Base-by-base conservation (phyloP, 2,888 invertebrate genomes). In the Volucella inanis region DNA sequence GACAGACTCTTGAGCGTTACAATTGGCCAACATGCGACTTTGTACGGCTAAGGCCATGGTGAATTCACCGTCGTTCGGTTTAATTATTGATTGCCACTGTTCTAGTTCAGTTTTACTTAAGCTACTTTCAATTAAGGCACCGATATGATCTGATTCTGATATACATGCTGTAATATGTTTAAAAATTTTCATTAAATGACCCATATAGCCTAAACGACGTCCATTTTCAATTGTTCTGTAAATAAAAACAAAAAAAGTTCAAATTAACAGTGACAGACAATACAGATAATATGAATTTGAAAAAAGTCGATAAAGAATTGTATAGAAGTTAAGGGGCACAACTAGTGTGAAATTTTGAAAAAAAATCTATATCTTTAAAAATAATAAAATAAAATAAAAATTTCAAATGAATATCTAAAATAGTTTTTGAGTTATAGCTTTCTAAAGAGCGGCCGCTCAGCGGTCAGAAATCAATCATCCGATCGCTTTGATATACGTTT, bases 191-290 rank as follows among this genome's bases (percentile, higher is more conserved):
- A 94, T 94, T 89, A 95, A 92, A 90, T 95, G 95, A 79, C 95
- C 95, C 94, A 94, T 95, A 88, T 94, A 95, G 88, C 94, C 95
- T 89, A 94, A 93, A 68, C 94, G 93, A 71, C 94, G 91, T 78
- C 93, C 93, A 85, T 93, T 94, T 75, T 92, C 92, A 87, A 92
- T 91, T 87, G 91, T 92, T 89, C 94, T 94, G 62, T 10, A 81
- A 80, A 64, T n/a, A 57, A 50, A 31, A 78, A 22, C 50, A 67
- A 50, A 55, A 55, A n/a, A 72, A 47, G 50, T 59, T 49, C 1
- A 64, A 15, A 10, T 64, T 12, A 43, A 18, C 14, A 15, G 41
- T 15, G 41, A 47, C 22, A 14, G 1, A 49, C 9, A 12, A 47
- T 41, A 12, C 43, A 67, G 9, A 52, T 49, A 45, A 3, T 3